phyloP scores from a whole-genome alignment of 2,888 invertebrate genomes.

The Heliconius aoede region DNA sequence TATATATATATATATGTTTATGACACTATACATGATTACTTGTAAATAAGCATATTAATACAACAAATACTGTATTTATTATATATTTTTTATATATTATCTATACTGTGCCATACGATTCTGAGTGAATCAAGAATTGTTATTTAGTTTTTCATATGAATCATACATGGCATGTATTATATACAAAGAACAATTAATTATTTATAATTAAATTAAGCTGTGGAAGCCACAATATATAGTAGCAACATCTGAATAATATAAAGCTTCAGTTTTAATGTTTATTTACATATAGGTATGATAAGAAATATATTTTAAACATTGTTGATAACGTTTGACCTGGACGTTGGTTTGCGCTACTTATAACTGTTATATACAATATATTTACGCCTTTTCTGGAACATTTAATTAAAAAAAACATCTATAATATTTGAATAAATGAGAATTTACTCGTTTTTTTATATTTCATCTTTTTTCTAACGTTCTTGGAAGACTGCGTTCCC shows the following conservation, averaged over 20 bases:
- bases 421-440: background rate
- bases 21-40: background rate
- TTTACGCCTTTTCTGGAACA: background rate
- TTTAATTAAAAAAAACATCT: background rate
- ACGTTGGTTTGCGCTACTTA: background rate
- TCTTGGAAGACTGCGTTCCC: constrained; percentile 69
- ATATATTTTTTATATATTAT: constrained; percentile 7
- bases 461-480: constrained; percentile 1
- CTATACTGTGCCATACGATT: background rate
- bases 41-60: constrained; percentile 1
- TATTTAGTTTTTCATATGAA: constrained; percentile 4
- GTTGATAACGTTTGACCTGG: constrained; percentile 1
- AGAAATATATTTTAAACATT: background rate
- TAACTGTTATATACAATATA: background rate
- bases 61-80: constrained; percentile 1
- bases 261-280: background rate
- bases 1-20: no score
- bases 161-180: background rate
- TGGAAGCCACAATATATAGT: background rate
- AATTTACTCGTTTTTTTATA: background rate
- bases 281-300: constrained; percentile 9
- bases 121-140: background rate
- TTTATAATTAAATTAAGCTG: background rate
- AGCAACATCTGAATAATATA: background rate
- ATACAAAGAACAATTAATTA: background rate